Evolutionary conservation across 1,140 invertebrate genomes (phyloP).

Genomic region (Bombus pascuorum): DNA sequence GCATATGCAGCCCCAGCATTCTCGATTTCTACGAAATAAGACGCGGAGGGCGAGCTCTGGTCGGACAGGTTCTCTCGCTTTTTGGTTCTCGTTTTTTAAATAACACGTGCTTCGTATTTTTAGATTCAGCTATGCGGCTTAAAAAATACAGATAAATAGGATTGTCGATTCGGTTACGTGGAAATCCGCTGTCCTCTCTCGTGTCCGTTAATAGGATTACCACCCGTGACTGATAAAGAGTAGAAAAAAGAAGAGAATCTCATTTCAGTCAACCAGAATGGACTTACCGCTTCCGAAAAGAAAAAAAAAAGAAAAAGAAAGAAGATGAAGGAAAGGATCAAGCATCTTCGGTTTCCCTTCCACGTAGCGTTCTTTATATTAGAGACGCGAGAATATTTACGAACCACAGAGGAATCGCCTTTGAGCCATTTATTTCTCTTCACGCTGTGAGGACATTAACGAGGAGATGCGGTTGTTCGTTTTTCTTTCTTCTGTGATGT

Average conservation of each 20-base stretch:
- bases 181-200: not conserved
- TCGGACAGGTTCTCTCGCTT: slow-evolving; percentile 61
- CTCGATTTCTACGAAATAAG: slow-evolving; percentile 44
- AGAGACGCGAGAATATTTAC: slow-evolving; percentile 1
- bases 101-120: slow-evolving; percentile 56
- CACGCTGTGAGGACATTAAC: not conserved
- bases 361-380: not conserved
- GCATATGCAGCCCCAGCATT: not conserved
- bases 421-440: not conserved
- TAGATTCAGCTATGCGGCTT: slow-evolving; percentile 36
- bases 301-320: not conserved
- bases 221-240: slow-evolving; percentile 1
- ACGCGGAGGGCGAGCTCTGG: slow-evolving; percentile 3
- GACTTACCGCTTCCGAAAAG: not conserved
- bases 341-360: not conserved
- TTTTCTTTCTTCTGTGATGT: not conserved
- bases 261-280: too few relatives aligned
- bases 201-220: slow-evolving; percentile 35
- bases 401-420: not conserved
- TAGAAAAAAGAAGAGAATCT: not conserved
- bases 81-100: slow-evolving; percentile 55
- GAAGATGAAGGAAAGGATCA: not conserved
- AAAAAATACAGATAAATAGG: not conserved
- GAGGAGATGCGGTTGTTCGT: not conserved
- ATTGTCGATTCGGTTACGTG: slow-evolving; percentile 5